A percentile compares a stretch with the other conserved stretches of the same genome.
Conservation (phyloP, 1,140 invertebrate genomes). For the Drosophila nikananu region DNA sequence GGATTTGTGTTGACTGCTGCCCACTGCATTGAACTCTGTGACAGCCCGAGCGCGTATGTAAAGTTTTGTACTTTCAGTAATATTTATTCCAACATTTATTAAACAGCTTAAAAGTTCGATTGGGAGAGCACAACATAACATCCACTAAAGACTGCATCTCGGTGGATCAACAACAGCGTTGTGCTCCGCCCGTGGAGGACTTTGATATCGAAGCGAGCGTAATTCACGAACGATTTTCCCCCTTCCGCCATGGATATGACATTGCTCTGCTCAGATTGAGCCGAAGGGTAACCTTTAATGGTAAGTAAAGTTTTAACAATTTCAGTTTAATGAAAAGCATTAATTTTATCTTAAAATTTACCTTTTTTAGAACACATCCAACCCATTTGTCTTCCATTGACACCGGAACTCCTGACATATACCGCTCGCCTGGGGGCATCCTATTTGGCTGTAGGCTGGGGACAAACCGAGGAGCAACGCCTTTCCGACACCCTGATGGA, state of each 20-base stretch:
- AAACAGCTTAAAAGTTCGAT: constrained; percentile 1
- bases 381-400: constrained; percentile 6
- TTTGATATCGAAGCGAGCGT: neutral
- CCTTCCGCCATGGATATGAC: neutral
- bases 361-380: neutral
- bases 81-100: neutral
- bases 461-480: neutral
- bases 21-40: neutral
- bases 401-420: neutral
- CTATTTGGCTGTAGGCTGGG: constrained; percentile 4
- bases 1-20: constrained; percentile 10
- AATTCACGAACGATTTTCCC: neutral
- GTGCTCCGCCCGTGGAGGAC: constrained; percentile 4
- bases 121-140: constrained; percentile 12
- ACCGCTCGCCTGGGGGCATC: neutral
- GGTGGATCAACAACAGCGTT: neutral
- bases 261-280: constrained; percentile 3
- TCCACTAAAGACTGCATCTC: neutral
- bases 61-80: neutral
- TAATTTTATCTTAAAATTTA: fast-evolving
- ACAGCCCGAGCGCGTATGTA: neutral
- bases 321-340: neutral
- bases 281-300: neutral
- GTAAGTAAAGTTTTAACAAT: neutral
- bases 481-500: constrained; percentile 4